Percentiles rank a stretch among this genome's conserved stretches.
Evolutionary conservation across 2,113 vertebrate genomes (phyloP).

Genomic region (Bambusicola thoracicus): DNA sequence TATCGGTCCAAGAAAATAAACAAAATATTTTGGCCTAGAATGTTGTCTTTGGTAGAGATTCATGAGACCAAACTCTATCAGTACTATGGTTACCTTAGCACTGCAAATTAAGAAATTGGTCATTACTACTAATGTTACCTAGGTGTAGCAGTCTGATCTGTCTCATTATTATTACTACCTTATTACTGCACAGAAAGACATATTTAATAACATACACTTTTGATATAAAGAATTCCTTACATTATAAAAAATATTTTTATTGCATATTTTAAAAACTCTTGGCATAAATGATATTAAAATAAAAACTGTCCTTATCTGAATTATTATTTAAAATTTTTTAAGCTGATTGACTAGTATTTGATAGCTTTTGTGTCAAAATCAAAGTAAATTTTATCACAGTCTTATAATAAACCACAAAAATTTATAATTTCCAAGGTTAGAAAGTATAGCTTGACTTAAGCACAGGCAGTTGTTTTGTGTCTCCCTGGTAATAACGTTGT

Average conservation of each 20-base stretch:
- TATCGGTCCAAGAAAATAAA: not conserved
- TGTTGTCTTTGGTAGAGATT: not conserved
- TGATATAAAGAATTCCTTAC: not conserved
- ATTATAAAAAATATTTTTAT: fast-evolving
- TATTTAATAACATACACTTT: not conserved
- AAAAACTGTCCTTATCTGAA: not conserved
- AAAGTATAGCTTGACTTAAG: not conserved
- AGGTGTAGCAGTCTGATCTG: not conserved
- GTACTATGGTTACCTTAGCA: not conserved
- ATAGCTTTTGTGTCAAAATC: not conserved
- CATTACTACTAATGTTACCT: not conserved
- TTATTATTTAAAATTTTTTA: not conserved
- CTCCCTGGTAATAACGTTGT: not conserved
- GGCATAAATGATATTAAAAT: not conserved
- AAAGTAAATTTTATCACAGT: not conserved
- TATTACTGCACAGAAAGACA: not conserved
- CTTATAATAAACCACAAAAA: not conserved
- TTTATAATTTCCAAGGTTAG: conserved; percentile 12
- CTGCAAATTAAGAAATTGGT: not conserved
- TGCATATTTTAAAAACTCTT: not conserved
- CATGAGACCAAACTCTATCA: not conserved
- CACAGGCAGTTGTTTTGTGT: not conserved
- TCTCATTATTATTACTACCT: not conserved
- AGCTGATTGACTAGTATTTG: not conserved
- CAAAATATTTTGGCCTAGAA: not conserved